phyloP scores from a whole-genome alignment of 2,888 invertebrate genomes.

The Pyrocoelia pectoralis region DNA sequence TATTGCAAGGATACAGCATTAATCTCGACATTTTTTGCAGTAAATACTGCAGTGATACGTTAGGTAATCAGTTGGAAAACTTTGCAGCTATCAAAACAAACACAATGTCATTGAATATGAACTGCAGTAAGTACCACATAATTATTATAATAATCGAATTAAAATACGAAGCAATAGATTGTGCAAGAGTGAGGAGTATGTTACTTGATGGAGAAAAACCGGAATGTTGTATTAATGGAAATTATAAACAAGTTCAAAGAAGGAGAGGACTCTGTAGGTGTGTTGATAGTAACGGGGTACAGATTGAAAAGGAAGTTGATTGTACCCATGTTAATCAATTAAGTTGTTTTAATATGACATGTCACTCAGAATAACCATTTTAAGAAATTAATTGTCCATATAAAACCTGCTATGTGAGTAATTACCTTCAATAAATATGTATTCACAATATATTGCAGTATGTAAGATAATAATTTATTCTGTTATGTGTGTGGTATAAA shows the following conservation, averaged over 20 bases:
- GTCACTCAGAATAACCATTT: too few relatives aligned
- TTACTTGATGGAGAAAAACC: constrained; percentile 59
- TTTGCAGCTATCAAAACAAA: constrained; percentile 60
- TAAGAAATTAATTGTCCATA: too few relatives aligned
- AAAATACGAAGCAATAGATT: constrained; percentile 62
- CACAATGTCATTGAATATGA: constrained; percentile 60
- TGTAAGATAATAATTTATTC: too few relatives aligned
- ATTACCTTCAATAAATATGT: too few relatives aligned
- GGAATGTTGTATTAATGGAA: constrained; percentile 70
- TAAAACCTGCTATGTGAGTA: too few relatives aligned
- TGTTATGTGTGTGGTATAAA: too few relatives aligned
- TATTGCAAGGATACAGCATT: too few relatives aligned
- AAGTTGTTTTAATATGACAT: constrained; percentile 36
- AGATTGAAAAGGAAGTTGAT: constrained; percentile 54
- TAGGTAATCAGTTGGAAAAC: constrained; percentile 63
- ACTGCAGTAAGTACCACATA: constrained; percentile 67
- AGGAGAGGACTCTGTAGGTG: constrained; percentile 69
- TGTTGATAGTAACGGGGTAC: constrained; percentile 69
- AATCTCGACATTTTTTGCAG: constrained; percentile 55
- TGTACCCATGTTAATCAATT: constrained; percentile 37
- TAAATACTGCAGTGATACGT: constrained; percentile 67
- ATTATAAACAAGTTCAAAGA: constrained; percentile 69
- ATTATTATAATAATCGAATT: not conserved
- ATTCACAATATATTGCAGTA: too few relatives aligned
- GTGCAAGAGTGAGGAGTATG: constrained; percentile 66